phyloP scores from a whole-genome alignment of 1,140 invertebrate species.

The Leptonema lineaticorne region DNA sequence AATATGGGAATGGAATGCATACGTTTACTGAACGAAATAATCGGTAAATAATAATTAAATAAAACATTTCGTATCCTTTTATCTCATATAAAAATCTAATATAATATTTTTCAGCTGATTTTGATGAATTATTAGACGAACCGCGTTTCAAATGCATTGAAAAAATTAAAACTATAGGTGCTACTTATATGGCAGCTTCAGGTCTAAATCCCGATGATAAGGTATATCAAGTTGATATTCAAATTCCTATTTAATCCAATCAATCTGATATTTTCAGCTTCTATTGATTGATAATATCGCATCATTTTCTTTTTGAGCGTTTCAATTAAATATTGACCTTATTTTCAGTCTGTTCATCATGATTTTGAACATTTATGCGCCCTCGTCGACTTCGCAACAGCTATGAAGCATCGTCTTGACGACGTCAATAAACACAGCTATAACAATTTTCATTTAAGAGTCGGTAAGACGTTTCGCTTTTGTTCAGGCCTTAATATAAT shows the following conservation, averaged over 20 bases:
- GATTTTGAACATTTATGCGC: constrained; percentile 79
- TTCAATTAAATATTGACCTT: not conserved
- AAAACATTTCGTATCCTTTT: not conserved
- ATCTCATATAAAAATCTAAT: not conserved
- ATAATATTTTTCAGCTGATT: constrained; percentile 68
- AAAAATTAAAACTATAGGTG: constrained; percentile 98
- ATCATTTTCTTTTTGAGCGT: not conserved
- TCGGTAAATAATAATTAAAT: constrained; percentile 60
- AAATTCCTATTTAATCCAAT: not conserved
- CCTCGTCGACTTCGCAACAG: constrained; percentile 91
- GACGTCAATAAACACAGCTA: constrained; percentile 96
- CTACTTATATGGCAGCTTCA: constrained; percentile 97
- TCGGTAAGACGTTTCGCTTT: constrained; percentile 62
- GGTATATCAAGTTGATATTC: too few species aligned
- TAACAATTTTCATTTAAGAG: constrained; percentile 93
- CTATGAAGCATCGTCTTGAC: constrained; percentile 85
- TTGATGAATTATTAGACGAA: constrained; percentile 90
- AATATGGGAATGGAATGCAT: constrained; percentile 98
- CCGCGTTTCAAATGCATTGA: constrained; percentile 89
- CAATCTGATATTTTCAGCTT: not conserved
- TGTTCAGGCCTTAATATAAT: too few species aligned
- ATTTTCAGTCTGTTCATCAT: constrained; percentile 45
- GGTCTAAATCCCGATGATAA: constrained; percentile 84
- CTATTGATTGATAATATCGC: not conserved
- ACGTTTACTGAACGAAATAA: constrained; percentile 96